These are phyloP conservation scores for Nemapogon koenigi DNA, from an alignment of 2,888 invertebrate species.

Conservation along the genomic window DNA sequence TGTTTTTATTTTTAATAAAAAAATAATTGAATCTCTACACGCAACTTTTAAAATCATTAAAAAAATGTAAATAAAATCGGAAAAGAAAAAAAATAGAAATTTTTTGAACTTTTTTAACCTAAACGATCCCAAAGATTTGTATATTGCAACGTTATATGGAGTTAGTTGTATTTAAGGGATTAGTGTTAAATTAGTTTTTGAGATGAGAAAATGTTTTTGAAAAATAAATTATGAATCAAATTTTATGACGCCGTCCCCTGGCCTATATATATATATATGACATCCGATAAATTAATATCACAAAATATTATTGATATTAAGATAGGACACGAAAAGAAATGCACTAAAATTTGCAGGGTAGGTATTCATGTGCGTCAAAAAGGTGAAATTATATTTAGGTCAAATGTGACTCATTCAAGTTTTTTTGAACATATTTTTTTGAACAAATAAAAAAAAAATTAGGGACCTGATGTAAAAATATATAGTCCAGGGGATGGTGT, in stretches of 20 bases:
- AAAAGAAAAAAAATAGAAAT: not conserved
- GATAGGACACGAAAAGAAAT: no score
- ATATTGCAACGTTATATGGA: slow-evolving; percentile 33
- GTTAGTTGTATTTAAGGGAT: slow-evolving; percentile 30
- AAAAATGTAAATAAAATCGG: not conserved
- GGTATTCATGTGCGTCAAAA: no score
- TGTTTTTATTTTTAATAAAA: not conserved
- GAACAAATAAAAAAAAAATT: no score
- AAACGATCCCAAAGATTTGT: not conserved
- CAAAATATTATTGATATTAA: no score
- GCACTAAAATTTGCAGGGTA: no score
- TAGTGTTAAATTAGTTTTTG: slow-evolving; percentile 29
- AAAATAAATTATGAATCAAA: slow-evolving; percentile 23
- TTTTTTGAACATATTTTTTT: no score
- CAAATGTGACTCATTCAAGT: no score
- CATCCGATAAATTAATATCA: no score
- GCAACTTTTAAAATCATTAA: not conserved
- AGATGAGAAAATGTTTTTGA: slow-evolving; percentile 20
- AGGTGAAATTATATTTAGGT: no score
- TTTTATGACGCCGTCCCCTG: slow-evolving; percentile 20
- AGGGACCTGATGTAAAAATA: no score
- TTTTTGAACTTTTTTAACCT: not conserved
- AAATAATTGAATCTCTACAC: not conserved
- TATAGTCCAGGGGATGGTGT: no score
- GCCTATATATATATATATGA: no score